Conservation (phyloP, 2,888 invertebrate species). For the Isoperla grammatica region DNA sequence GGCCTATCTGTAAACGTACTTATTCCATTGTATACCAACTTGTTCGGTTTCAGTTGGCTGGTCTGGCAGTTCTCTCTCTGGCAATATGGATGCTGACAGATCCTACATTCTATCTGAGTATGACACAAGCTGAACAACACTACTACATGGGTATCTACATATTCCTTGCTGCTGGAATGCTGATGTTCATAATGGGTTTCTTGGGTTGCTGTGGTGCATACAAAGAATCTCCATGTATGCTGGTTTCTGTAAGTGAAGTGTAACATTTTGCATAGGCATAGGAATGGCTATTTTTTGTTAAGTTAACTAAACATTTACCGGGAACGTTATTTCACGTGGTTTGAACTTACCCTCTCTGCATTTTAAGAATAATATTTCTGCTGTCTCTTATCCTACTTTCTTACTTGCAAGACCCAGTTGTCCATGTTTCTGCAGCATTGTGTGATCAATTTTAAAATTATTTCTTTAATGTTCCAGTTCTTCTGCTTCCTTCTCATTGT, state of each 20-base stretch:
- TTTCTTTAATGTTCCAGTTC: slow-evolving; percentile 56
- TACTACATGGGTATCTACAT: slow-evolving; percentile 66
- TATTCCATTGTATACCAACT: too few species aligned
- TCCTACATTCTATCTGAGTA: slow-evolving; percentile 63
- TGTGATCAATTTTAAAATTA: too few species aligned
- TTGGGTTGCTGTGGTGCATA: slow-evolving; percentile 80
- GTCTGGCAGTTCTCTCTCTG: slow-evolving; percentile 60
- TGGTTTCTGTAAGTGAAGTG: slow-evolving; percentile 58
- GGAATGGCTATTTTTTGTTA: too few species aligned
- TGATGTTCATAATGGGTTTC: slow-evolving; percentile 70
- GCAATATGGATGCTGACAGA: slow-evolving; percentile 75
- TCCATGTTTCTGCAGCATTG: too few species aligned
- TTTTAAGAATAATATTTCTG: too few species aligned
- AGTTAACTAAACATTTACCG: too few species aligned
- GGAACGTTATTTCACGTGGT: too few species aligned
- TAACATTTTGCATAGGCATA: too few species aligned
- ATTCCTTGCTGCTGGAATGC: slow-evolving; percentile 62
- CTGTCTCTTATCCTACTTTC: too few species aligned
- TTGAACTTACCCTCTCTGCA: too few species aligned
- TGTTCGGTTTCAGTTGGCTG: slow-evolving; percentile 64
- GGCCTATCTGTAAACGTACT: too few species aligned
- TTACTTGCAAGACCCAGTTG: too few species aligned
- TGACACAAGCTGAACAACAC: slow-evolving; percentile 57
- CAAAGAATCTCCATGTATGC: slow-evolving; percentile 69
- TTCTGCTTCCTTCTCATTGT: slow-evolving; percentile 71